A percentile compares a stretch with the other conserved stretches of the same genome.
phyloP scores from a whole-genome alignment of 2,888 invertebrate species.

The Heliconius erato region DNA sequence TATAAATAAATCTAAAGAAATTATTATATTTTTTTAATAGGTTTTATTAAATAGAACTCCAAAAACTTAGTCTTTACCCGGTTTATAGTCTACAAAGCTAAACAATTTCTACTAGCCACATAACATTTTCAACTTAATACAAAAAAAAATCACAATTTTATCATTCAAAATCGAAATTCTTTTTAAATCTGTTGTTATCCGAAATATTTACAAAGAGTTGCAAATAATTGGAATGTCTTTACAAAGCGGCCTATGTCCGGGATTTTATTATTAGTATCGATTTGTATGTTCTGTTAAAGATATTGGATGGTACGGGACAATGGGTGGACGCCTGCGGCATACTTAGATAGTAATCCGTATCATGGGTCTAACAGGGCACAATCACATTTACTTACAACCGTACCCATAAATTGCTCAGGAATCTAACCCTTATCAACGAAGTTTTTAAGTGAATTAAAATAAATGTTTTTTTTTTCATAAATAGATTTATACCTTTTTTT shows the following conservation, averaged over 20 bases:
- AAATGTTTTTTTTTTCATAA: not conserved
- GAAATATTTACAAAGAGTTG: constrained; percentile 23
- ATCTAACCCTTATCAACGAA: constrained; percentile 43
- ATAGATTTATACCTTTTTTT: not conserved
- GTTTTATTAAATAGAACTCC: no score
- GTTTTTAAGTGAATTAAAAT: constrained; percentile 41
- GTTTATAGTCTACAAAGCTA: no score
- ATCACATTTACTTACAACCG: constrained; percentile 50
- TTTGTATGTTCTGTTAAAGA: constrained; percentile 49
- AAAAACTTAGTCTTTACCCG: not conserved
- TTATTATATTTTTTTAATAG: no score
- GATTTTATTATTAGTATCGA: constrained; percentile 52
- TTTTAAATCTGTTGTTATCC: constrained; percentile 10
- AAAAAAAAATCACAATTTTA: constrained; percentile 4
- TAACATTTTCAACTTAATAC: not conserved
- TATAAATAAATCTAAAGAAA: no score
- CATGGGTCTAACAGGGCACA: constrained; percentile 45
- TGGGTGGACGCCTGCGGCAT: constrained; percentile 50
- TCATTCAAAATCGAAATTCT: not conserved
- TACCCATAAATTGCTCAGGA: constrained; percentile 44
- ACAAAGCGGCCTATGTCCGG: constrained; percentile 32
- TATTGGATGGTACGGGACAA: constrained; percentile 52
- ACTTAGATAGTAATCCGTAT: constrained; percentile 52
- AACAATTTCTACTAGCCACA: not conserved
- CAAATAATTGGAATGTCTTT: constrained; percentile 39